phyloP scores from a whole-genome alignment of 2,113 vertebrate species.

The Sialia sialis region DNA sequence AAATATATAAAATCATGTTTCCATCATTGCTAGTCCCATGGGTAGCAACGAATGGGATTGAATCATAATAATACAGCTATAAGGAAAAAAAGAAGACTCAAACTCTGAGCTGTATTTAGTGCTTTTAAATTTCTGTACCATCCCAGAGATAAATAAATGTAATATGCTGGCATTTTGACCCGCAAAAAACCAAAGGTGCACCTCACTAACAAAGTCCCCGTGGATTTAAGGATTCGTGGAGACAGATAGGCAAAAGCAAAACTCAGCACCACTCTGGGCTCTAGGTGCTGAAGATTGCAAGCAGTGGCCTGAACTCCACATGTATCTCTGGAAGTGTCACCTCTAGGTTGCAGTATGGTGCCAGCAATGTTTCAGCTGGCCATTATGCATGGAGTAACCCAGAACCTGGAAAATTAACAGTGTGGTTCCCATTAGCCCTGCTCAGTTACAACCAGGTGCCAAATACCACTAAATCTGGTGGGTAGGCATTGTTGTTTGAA shows the following conservation, averaged over 20 bases:
- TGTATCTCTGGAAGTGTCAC: not conserved
- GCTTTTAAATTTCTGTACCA: not conserved
- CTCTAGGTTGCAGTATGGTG: not conserved
- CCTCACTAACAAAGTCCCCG: not conserved
- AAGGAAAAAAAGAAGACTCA: not conserved
- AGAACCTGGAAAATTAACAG: not conserved
- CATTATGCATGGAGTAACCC: not conserved
- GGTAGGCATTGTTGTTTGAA: not conserved
- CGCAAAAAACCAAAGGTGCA: not conserved
- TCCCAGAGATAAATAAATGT: not conserved
- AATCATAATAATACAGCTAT: not conserved
- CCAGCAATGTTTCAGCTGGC: not conserved
- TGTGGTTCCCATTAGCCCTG: not conserved
- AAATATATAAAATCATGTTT: not conserved
- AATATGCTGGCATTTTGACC: not conserved
- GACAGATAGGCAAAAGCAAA: not conserved
- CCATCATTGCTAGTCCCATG: not conserved
- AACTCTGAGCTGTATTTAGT: not conserved
- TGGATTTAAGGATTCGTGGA: not conserved
- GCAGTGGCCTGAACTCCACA: not conserved
- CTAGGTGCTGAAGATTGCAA: rapidly evolving
- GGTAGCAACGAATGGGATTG: not conserved
- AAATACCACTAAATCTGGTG: not conserved
- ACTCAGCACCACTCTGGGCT: not conserved
- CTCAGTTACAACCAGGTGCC: not conserved